phyloP scores from a whole-genome alignment of 1,140 invertebrate genomes.

The Limonius californicus region DNA sequence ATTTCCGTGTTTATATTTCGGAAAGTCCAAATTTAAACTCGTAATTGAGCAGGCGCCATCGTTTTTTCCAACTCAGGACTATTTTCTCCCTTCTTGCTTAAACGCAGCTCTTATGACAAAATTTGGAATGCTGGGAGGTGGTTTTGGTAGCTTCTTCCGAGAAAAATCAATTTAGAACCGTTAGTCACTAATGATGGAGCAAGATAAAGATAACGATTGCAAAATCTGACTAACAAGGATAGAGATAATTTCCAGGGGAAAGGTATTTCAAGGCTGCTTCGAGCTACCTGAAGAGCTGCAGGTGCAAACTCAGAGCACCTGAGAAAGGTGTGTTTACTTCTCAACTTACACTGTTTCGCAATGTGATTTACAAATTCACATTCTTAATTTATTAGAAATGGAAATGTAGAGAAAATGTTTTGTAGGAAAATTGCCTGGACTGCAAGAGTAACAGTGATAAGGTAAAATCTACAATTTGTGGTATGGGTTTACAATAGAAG shows the following conservation, averaged over 20 bases:
- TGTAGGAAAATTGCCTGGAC: too few relatives aligned
- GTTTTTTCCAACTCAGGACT: too few relatives aligned
- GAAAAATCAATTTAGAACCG: neutral
- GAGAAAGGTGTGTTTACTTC: conserved; percentile 18
- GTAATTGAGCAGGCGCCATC: too few relatives aligned
- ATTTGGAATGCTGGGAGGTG: neutral
- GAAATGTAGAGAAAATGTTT: too few relatives aligned
- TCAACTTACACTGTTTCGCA: neutral
- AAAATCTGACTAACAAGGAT: conserved; percentile 15
- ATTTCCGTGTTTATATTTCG: too few relatives aligned
- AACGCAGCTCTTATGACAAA: neutral
- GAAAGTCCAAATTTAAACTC: too few relatives aligned
- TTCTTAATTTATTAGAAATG: too few relatives aligned
- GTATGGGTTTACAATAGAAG: too few relatives aligned
- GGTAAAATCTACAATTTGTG: too few relatives aligned
- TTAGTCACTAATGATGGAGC: neutral
- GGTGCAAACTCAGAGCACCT: conserved; percentile 30
- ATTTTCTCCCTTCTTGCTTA: too few relatives aligned
- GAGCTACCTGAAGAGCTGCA: conserved; percentile 29
- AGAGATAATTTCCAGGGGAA: conserved; percentile 22
- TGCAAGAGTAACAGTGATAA: too few relatives aligned
- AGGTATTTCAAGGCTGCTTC: conserved; percentile 32
- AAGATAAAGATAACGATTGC: neutral
- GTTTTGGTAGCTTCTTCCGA: neutral
- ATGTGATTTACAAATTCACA: too few relatives aligned